Conservation (phyloP, 2,797 vertebrate species). For the Pteronotus mesoamericanus region DNA sequence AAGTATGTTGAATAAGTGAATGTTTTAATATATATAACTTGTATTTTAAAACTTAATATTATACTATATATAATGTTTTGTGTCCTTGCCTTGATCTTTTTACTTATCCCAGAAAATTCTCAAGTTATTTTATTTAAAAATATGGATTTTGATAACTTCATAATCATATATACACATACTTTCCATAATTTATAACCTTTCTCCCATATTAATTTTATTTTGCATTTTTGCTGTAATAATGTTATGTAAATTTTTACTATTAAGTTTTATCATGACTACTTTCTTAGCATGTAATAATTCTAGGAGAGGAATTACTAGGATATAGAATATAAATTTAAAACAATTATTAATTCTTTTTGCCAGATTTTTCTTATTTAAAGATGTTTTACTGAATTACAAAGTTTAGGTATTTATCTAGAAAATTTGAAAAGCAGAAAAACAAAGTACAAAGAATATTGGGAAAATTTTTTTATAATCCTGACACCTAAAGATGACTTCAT, state of each 20-base stretch:
- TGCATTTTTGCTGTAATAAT: not conserved
- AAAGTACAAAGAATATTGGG: not conserved
- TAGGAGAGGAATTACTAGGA: not conserved
- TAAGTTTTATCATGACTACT: not conserved
- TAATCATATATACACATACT: not conserved
- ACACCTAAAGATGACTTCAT: not conserved
- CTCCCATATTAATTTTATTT: not conserved
- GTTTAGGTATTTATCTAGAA: not conserved
- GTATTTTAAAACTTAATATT: not conserved
- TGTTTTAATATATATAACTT: not conserved
- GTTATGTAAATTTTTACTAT: not conserved
- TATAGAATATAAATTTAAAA: not conserved
- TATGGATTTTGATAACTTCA: not conserved
- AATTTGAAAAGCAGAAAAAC: not conserved
- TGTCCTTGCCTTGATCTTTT: not conserved
- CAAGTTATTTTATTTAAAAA: not conserved
- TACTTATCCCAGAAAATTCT: not conserved
- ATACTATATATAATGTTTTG: not conserved
- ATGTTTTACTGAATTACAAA: constrained; percentile 15
- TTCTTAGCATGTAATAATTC: not conserved
- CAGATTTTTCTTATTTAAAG: constrained; percentile 13
- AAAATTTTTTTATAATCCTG: not conserved
- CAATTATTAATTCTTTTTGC: not conserved
- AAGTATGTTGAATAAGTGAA: not conserved
- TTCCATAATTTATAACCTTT: not conserved